Percentiles rank a stretch among this genome's conserved stretches.
Conservation (phyloP, 2,113 vertebrate genomes). For the Lipophrys pholis region DNA sequence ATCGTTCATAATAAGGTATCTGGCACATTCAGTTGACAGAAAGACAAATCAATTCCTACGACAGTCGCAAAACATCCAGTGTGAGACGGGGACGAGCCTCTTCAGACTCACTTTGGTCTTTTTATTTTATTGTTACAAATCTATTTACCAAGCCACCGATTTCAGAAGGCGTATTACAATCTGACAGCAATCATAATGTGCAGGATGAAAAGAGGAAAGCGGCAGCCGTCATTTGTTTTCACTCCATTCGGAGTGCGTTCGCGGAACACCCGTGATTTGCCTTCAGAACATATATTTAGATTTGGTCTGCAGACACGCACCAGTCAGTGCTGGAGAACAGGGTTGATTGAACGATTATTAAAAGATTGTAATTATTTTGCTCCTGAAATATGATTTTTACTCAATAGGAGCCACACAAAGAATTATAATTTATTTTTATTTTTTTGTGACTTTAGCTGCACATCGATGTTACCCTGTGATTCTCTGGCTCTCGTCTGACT, state of each 20-base stretch:
- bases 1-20: too few relatives aligned
- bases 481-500: not conserved
- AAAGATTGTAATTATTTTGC: not conserved
- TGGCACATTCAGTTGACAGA: not conserved
- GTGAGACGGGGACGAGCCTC: not conserved
- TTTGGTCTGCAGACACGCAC: not conserved
- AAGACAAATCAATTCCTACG: not conserved
- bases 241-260: too few relatives aligned
- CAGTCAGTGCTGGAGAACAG: not conserved
- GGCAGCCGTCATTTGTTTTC: not conserved
- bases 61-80: not conserved
- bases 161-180: not conserved
- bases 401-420: not conserved
- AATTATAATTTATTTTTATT: too few relatives aligned
- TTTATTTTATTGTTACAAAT: not conserved
- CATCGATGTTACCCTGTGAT: constrained; percentile 4
- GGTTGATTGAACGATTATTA: not conserved
- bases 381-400: not conserved
- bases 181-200: not conserved
- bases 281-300: not conserved
- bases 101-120: not conserved
- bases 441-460: not conserved
- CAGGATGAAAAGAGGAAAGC: not conserved
- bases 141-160: not conserved
- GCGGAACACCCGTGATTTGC: too few relatives aligned